phyloP scores from a whole-genome alignment of 1,140 invertebrate genomes.

The Drosophila jambulina region DNA sequence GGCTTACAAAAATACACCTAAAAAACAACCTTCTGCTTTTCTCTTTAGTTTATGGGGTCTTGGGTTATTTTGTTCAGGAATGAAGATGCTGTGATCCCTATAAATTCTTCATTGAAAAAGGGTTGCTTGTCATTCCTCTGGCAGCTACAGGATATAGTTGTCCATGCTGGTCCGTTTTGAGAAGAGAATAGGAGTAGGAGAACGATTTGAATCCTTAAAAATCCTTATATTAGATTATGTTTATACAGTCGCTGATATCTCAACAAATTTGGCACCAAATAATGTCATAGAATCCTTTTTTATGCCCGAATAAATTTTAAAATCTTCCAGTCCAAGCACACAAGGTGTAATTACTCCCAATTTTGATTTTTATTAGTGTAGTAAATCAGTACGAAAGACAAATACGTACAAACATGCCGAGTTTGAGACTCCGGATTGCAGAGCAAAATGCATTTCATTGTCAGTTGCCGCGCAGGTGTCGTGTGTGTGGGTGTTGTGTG shows the following conservation, averaged over 20 bases:
- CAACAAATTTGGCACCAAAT: no score
- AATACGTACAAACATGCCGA: conserved; percentile 8
- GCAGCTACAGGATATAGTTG: no score
- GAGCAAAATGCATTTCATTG: conserved; percentile 40
- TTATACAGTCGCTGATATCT: no score
- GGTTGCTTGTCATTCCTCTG: no score
- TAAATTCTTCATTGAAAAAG: no score
- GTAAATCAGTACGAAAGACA: conserved; percentile 32
- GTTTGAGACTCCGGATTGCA: background rate
- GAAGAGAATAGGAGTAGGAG: no score
- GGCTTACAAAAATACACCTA: conserved; percentile 5
- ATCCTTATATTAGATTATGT: no score
- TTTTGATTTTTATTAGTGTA: conserved; percentile 40
- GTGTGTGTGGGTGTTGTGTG: background rate
- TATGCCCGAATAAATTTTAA: background rate
- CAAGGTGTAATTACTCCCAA: background rate
- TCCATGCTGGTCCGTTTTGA: no score
- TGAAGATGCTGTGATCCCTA: no score
- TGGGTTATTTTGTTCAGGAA: no score
- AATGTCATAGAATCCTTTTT: background rate
- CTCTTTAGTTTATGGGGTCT: background rate
- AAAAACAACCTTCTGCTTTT: background rate
- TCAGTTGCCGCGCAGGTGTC: background rate
- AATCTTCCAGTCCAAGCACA: no score
- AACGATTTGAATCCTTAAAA: no score